A percentile compares a stretch with the other conserved stretches of the same genome.
phyloP scores from a whole-genome alignment of 2,888 invertebrate genomes.

The Nomada fabriciana region DNA sequence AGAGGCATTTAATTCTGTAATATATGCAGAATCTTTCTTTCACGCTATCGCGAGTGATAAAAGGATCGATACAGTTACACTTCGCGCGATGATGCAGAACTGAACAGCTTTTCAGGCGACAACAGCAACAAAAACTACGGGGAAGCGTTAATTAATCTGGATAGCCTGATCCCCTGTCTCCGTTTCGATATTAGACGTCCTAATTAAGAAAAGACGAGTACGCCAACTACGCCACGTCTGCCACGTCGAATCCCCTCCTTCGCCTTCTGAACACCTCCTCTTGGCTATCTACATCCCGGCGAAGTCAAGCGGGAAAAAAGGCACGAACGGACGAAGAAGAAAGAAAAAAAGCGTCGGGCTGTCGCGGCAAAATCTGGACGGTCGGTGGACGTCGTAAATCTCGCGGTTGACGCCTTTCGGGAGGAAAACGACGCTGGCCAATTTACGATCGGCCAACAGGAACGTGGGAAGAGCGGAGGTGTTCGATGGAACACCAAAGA shows the following conservation, averaged over 20 bases:
- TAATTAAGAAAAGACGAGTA: constrained; percentile 36
- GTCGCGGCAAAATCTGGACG: constrained; percentile 45
- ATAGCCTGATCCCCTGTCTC: constrained; percentile 40
- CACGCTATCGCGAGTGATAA: too few species aligned
- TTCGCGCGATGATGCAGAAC: too few species aligned
- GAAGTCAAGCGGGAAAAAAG: not conserved
- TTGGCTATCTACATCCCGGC: constrained; percentile 18
- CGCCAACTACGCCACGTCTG: not conserved
- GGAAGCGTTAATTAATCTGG: constrained; percentile 48
- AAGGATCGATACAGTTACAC: too few species aligned
- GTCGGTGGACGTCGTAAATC: constrained; percentile 54
- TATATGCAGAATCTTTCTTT: too few species aligned
- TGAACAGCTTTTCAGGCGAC: not conserved
- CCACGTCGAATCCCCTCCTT: not conserved
- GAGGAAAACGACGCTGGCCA: constrained; percentile 60
- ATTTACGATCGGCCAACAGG: constrained; percentile 55
- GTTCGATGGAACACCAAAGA: constrained; percentile 35
- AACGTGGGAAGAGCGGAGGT: constrained; percentile 64
- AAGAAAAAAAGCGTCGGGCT: constrained; percentile 8
- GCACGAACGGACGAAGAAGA: not conserved
- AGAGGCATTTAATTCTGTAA: too few species aligned
- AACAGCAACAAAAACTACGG: not conserved
- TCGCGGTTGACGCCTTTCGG: constrained; percentile 60
- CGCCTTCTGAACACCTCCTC: not conserved
- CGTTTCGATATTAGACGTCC: constrained; percentile 47